Base-by-base conservation (phyloP, 2,113 vertebrate species). In the Oplegnathus fasciatus region DNA sequence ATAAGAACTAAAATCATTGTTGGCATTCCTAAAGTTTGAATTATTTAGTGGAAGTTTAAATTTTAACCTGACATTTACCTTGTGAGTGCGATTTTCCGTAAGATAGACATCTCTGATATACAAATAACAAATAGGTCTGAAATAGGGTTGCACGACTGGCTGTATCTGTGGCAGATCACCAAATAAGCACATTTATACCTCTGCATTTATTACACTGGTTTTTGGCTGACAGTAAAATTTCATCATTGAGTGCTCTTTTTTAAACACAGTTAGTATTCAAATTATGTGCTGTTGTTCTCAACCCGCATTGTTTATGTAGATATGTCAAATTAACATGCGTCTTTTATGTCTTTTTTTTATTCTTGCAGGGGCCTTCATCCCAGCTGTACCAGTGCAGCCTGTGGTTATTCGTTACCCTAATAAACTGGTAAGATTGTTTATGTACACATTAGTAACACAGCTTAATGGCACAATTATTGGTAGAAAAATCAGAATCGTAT, bases 371-470 rank as follows among this genome's bases (percentile, higher is more conserved):
- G 98, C 98, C 0, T 99, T 99, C 86, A 99, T 99, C 88, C 98
- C 98, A 3, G 98, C 97, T 10, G 97, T 99, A 13, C 98, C 98
- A 17, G 97, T 99, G 22, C 98, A 99, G 83, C 98, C 98, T 3
- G 98, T 99, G 77, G 97, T 99, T 62, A 90, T 99, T 42, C 96
- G 97, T 40, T 99, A 99, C 80, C 97, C 98, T 15, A 99, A 99
- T 89, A 96, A 95, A 92, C 94, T 97, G 97, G 98, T 99, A 91
- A 95, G 96, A 60, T 55, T 67, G 4, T 50, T 52, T 22, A 8
- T 62, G 11, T 7, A 28, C 37, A 62, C 6, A 1, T 13, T 24
- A 17, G 7, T 13, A 5, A 15, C n/a, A 17, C 75, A 22, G 10
- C 18, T 28, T n/a, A 18, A 80, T 44, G 13, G 9, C 20, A 44